Evolutionary conservation across 1,140 invertebrate species (phyloP).

Genomic region (Hormaphis cornu): DNA sequence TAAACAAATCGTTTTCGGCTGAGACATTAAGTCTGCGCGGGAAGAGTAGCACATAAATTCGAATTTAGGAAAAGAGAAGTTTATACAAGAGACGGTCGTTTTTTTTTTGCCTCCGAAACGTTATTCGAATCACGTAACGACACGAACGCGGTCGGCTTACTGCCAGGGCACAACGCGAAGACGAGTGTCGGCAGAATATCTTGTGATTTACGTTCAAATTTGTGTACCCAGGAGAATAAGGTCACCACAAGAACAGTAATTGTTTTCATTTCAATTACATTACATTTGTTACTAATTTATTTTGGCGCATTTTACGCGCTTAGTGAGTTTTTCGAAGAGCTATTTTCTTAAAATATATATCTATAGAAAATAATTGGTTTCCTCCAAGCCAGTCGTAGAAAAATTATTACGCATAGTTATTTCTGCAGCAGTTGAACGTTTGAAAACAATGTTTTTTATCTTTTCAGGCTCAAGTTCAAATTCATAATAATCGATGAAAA

Average conservation of each 20-base stretch:
- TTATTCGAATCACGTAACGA: neutral
- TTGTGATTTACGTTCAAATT: neutral
- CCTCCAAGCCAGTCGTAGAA: no score
- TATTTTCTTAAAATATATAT: no score
- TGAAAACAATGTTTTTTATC: no score
- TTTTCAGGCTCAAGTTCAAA: no score
- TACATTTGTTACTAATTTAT: neutral
- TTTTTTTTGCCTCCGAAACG: neutral
- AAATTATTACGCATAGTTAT: no score
- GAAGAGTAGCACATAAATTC: neutral
- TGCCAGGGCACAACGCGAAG: neutral
- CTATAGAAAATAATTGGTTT: no score
- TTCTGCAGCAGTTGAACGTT: no score
- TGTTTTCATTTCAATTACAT: neutral
- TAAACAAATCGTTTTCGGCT: slow-evolving; percentile 1
- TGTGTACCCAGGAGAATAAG: neutral
- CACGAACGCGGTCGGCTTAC: neutral
- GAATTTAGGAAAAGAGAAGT: neutral
- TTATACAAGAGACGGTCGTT: neutral
- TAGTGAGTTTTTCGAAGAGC: no score
- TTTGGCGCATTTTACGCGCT: neutral
- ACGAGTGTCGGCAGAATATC: neutral
- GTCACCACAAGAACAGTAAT: neutral
- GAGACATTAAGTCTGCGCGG: neutral
- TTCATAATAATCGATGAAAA: no score